Evolutionary conservation across 2,113 vertebrate genomes (phyloP).

Genomic region (Melanerpes aurifrons): DNA sequence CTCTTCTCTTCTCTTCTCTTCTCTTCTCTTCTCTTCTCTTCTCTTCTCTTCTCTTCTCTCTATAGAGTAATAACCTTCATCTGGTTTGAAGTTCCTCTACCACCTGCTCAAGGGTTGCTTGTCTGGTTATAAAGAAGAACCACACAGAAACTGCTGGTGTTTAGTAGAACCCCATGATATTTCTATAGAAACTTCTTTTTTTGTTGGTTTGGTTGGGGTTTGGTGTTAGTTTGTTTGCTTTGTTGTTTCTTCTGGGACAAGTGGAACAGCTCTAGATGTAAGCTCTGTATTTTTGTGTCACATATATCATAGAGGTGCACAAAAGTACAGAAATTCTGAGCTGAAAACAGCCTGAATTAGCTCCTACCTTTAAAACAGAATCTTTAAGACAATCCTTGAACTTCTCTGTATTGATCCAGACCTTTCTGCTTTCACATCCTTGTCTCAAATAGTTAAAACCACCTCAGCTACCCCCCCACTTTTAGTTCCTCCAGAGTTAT

Average conservation of each 20-base stretch:
- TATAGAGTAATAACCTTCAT: background rate
- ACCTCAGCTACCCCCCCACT: background rate
- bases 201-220: no score
- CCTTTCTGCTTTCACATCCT: background rate
- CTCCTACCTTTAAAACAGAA: background rate
- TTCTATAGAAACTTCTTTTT: background rate
- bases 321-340: background rate
- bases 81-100: background rate
- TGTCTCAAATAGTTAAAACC: background rate
- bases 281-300: background rate
- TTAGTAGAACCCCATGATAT: background rate
- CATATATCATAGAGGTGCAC: background rate
- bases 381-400: background rate
- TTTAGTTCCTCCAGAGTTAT: constrained; percentile 14
- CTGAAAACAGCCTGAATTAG: background rate
- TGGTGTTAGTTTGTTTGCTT: no score
- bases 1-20: no score
- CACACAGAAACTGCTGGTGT: background rate
- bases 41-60: no score
- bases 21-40: no score
- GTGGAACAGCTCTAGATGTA: background rate
- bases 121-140: background rate
- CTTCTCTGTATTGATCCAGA: constrained; percentile 7
- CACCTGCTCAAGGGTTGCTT: background rate
- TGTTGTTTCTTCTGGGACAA: no score